Percentiles rank a stretch among this genome's conserved stretches.
phyloP scores from a whole-genome alignment of 2,888 invertebrate genomes.

The Terebella lapidaria region DNA sequence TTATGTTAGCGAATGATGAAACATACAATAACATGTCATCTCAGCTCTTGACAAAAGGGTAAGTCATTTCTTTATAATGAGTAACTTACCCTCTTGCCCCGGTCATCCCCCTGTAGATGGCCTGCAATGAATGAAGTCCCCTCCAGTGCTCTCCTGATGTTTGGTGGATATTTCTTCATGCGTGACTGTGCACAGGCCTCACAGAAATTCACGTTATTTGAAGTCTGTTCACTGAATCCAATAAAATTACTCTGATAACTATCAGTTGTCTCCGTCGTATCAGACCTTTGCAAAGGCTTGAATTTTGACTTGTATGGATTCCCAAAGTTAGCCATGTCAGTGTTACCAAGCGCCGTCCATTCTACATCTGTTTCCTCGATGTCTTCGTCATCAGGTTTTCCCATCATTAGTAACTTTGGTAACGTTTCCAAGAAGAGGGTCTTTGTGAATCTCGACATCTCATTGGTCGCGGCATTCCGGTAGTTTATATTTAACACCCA shows the following conservation, averaged over 20 bases:
- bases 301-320: background rate
- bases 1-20: no score
- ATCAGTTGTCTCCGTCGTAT: background rate
- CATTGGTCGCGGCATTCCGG: conserved; percentile 92
- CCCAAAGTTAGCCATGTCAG: background rate
- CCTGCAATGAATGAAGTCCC: conserved; percentile 94
- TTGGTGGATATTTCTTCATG: conserved; percentile 62
- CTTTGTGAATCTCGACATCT: conserved; percentile 96
- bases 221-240: background rate
- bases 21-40: no score
- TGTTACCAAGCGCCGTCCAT: background rate
- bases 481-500: conserved; percentile 89
- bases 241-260: background rate
- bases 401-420: conserved; percentile 85
- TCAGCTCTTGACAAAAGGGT: no score
- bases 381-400: conserved; percentile 59
- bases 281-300: background rate
- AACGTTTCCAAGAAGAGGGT: conserved; percentile 89
- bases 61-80: no score
- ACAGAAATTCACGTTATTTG: conserved; percentile 6
- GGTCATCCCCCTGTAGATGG: conserved; percentile 91
- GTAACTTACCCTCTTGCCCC: conserved; percentile 84
- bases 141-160: conserved; percentile 72
- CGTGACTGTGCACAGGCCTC: conserved; percentile 19
- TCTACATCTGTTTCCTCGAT: conserved; percentile 12